These are phyloP conservation scores for Lasioglossum zephyrum DNA, from an alignment of 2,888 invertebrate genomes.

Conservation along the genomic window DNA sequence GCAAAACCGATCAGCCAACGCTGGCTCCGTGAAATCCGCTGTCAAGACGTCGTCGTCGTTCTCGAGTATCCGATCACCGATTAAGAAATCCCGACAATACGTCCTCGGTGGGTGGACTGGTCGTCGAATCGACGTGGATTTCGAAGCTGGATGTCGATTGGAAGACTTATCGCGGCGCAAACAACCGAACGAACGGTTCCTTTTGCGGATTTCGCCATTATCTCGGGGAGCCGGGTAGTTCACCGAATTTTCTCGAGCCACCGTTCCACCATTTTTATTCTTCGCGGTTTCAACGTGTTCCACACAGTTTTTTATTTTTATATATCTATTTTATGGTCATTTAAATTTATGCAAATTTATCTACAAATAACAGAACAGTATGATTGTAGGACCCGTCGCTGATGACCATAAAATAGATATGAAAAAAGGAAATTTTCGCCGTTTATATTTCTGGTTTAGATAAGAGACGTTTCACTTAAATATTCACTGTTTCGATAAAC, in stretches of 20 bases:
- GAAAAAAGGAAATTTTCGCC: too few relatives aligned
- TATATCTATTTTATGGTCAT: too few relatives aligned
- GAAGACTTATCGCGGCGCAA: slow-evolving; percentile 6
- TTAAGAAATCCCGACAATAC: slow-evolving; percentile 13
- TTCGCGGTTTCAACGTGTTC: background rate
- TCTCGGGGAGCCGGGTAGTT: background rate
- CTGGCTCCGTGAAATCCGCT: slow-evolving; percentile 3
- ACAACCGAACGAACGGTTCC: slow-evolving; percentile 1
- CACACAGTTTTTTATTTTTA: too few relatives aligned
- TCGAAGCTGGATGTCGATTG: background rate
- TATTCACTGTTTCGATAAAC: too few relatives aligned
- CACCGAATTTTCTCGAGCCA: slow-evolving; percentile 3
- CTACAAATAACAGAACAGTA: too few relatives aligned
- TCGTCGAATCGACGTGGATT: background rate
- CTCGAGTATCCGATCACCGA: slow-evolving; percentile 4
- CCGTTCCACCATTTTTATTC: background rate
- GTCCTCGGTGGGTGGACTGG: background rate
- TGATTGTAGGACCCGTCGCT: too few relatives aligned
- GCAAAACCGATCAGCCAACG: background rate
- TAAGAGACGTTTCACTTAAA: too few relatives aligned
- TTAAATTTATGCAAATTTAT: too few relatives aligned
- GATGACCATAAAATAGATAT: too few relatives aligned
- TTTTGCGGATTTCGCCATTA: background rate
- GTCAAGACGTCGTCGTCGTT: background rate
- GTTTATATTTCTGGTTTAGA: too few relatives aligned